Base-by-base conservation (phyloP, 2,113 vertebrate genomes). In the Lethenteron reissneri region DNA sequence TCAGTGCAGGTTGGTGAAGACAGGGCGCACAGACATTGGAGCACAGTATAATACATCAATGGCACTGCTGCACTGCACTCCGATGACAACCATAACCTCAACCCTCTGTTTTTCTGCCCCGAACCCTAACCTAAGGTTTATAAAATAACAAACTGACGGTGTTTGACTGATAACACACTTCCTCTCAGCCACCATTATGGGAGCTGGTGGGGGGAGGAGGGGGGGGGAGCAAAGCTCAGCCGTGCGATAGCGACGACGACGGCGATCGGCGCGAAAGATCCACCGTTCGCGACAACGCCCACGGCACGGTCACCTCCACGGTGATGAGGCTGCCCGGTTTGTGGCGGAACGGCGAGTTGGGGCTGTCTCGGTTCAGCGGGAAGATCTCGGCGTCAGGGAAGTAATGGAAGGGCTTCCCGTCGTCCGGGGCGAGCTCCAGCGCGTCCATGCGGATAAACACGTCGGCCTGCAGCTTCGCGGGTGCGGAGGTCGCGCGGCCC, bases 261-360 rank as follows among this genome's bases (percentile, higher is more conserved):
- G n/a, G n/a, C 64, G n/a, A n/a, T 17, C n/a, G 25, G 9, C 64
- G n/a, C 25, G 64, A 68, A 17, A 14, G 60, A 64, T n/a, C 25
- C 64, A 17, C 14, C 17, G 60, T 14, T 14, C 17, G 10, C 64
- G 25, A 1, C 11, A 11, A 19, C 41, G 1, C 57, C 3, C 9
- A 12, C 1, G n/a, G 8, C 11, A n/a, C 12, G 58, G 1, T 70
- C 79, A 97, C 94, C 91, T 99, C 94, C 71, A 97, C 88, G 59
- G 90, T 92, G 68, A 99, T 89, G 81, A 96, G 88, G 4, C 92
- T 96, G 72, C 94, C 90, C 0, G 92, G 92, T 75, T 96, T 99
- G 82, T 97, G 90, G 60, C 86, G 85, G 80, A 91, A 96, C 0
- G 87, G 88, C 56, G 81, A 81, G 73, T 78, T 78, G 21, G 83